Base-by-base conservation (phyloP, 2,113 vertebrate genomes). In the Bucco capensis region DNA sequence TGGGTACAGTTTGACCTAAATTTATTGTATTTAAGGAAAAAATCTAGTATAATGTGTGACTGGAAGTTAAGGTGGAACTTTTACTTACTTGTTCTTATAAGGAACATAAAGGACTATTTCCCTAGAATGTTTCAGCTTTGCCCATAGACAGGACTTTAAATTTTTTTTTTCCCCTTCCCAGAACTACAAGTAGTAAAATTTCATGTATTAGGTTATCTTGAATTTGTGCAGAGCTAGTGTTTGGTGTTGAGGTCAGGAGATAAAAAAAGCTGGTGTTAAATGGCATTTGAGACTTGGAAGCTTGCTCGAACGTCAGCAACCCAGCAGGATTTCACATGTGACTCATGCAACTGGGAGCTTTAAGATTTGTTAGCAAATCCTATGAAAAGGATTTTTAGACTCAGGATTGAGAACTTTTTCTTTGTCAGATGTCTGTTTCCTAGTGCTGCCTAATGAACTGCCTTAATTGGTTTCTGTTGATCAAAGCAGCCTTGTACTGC, bases 121-220 rank as follows among this genome's bases (percentile, higher is more conserved):
- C 6, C 14, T 75, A 31, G 33, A 57, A 44, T 30, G 18, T 66
- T 89, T 71, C 31, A 17, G 4, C 24, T 64, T 76, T 87, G n/a
- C 53, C 13, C 1, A 1, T 51, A 38, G 19, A n/a, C 24, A 3
- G 16, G 35, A 21, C 38, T 44, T 14, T 33, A 27, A 57, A 37
- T 7, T 8, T 2, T 10, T 14, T 8, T 3, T 51, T 69, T 69
- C 83, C 44, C 10, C 33, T 15, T 58, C 5, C 3, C 2, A 5
- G 2, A 51, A 28, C 10, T 73, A 6, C 5, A 61, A 61, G 7
- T 49, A 40, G 8, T 61, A 47, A 79, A 84, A 40, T 25, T 66
- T 61, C 2, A 19, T 19, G 4, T 47, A 11, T 42, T 66, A 0
- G 0, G 3, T 61, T 72, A 51, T 5, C 13, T 51, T 49, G 37